Conservation (phyloP, 2,888 invertebrate species). For the Drosophila tripunctata region DNA sequence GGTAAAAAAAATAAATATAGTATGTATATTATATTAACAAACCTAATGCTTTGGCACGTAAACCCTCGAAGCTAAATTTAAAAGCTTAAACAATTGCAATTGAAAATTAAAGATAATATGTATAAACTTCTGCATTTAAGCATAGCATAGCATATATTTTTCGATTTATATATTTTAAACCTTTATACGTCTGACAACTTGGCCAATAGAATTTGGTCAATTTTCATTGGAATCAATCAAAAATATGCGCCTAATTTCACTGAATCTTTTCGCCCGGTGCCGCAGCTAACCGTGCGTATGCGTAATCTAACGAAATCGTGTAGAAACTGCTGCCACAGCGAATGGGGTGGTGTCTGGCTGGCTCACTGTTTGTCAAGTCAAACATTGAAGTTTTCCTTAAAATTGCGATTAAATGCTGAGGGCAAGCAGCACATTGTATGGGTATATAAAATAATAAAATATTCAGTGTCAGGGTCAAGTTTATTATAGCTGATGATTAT, state of each 20-base stretch:
- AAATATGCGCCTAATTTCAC: conserved; percentile 51
- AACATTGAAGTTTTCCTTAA: conserved; percentile 56
- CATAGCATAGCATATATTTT: too few species aligned
- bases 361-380: conserved; percentile 50
- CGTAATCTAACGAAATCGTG: conserved; percentile 45
- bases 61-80: too few species aligned
- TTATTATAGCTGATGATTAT: conserved; percentile 44
- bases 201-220: background rate
- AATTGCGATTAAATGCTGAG: conserved; percentile 23
- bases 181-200: conserved; percentile 9
- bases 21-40: too few species aligned
- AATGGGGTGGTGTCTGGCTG: conserved; percentile 35
- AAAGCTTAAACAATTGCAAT: too few species aligned
- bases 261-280: conserved; percentile 28
- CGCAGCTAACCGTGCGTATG: conserved; percentile 56
- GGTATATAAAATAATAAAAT: conserved; percentile 22
- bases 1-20: too few species aligned
- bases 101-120: too few species aligned
- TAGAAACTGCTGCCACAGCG: conserved; percentile 24
- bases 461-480: conserved; percentile 68
- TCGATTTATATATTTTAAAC: conserved; percentile 1
- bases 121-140: too few species aligned
- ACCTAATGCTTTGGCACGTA: too few species aligned
- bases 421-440: conserved; percentile 14
- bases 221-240: conserved; percentile 37